These are phyloP conservation scores for Pituophis catenifer DNA, from an alignment of 2,113 vertebrate species.

Conservation along the genomic window DNA sequence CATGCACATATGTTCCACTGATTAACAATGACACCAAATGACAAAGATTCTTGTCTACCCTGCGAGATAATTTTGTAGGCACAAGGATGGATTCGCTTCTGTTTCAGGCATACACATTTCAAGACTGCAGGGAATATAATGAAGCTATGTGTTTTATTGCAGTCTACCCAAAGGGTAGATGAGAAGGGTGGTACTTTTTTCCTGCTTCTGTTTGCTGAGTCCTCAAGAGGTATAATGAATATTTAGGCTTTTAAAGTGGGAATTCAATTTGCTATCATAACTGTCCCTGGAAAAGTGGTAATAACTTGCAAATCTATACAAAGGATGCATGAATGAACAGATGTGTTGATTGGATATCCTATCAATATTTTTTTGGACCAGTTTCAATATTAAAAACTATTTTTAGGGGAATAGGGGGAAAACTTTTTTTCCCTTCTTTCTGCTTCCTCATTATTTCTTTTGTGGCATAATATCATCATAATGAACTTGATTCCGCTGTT, in stretches of 20 bases:
- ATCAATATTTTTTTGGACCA: background rate
- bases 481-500: background rate
- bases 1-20: background rate
- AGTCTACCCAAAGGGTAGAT: background rate
- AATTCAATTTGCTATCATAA: background rate
- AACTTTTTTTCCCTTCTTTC: background rate
- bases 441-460: background rate
- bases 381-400: background rate
- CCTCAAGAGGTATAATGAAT: background rate
- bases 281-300: background rate
- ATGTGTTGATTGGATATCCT: background rate
- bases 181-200: background rate
- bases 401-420: background rate
- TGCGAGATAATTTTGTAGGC: background rate
- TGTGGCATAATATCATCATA: background rate
- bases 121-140: background rate
- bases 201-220: background rate
- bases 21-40: background rate
- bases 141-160: background rate
- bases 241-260: background rate
- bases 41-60: background rate
- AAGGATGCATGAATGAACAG: background rate
- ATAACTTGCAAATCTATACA: background rate
- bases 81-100: background rate
- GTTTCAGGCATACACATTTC: background rate